These are phyloP conservation scores for Lytechinus pictus DNA, from an alignment of 35 echinoderm and acorn worm species.

Conservation along the genomic window DNA sequence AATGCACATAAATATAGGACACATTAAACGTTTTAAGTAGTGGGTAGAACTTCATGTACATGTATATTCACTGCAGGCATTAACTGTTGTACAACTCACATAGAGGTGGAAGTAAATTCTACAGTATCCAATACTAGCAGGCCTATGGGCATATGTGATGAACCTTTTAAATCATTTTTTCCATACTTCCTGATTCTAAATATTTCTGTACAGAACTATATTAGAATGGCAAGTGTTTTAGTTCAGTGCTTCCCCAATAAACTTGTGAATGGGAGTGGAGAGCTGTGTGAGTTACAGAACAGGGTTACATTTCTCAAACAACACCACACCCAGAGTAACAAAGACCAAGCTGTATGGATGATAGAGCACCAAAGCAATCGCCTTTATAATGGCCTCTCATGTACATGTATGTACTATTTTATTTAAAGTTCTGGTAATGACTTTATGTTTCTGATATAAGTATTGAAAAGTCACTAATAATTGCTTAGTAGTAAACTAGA, in stretches of 20 bases:
- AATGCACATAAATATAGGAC: neutral
- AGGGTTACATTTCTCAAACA: neutral
- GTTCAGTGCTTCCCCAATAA: neutral
- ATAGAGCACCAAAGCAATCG: neutral
- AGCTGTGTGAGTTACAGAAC: conserved; percentile 1
- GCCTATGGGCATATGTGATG: neutral
- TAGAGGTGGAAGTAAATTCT: neutral
- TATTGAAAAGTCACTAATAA: too few species aligned
- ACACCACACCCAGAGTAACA: neutral
- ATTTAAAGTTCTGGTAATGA: too few species aligned
- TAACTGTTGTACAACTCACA: neutral
- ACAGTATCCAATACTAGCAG: neutral
- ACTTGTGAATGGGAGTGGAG: neutral
- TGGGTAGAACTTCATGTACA: neutral
- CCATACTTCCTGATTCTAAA: neutral
- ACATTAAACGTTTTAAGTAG: too few species aligned
- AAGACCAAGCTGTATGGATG: neutral
- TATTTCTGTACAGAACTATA: neutral
- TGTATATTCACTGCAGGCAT: too few species aligned
- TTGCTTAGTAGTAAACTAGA: too few species aligned
- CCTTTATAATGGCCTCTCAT: neutral
- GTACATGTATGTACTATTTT: too few species aligned
- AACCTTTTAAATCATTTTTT: neutral
- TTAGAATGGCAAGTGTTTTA: neutral
- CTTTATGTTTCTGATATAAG: too few species aligned